Percentiles rank a stretch among this genome's conserved stretches.
These are phyloP conservation scores for Lepeophtheirus nordmannii DNA, from an alignment of 2,888 invertebrate genomes.

Conservation along the genomic window DNA sequence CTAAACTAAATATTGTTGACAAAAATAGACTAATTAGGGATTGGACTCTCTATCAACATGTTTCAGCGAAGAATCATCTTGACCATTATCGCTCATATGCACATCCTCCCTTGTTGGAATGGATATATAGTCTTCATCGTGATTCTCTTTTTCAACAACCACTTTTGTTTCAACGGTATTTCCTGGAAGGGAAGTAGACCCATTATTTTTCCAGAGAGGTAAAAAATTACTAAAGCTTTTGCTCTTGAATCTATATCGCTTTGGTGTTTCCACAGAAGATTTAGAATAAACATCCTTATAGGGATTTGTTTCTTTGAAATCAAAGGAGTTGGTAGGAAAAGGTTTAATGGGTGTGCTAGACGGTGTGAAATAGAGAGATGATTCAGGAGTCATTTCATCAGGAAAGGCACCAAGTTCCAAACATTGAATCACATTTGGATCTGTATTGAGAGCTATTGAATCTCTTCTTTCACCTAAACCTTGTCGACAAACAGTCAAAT, in stretches of 20 bases:
- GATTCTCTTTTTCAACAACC: neutral
- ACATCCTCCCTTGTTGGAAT: neutral
- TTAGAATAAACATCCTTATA: neutral
- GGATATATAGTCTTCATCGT: neutral
- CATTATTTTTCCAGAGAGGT: neutral
- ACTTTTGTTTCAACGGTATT: neutral
- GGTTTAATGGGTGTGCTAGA: conserved; percentile 15
- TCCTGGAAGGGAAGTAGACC: neutral
- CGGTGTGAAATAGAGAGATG: conserved; percentile 23
- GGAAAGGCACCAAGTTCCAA: neutral
- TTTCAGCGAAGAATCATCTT: too few species aligned
- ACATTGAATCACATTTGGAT: conserved; percentile 1
- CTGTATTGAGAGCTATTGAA: neutral
- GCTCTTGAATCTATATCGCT: conserved; percentile 8
- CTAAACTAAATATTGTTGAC: too few species aligned
- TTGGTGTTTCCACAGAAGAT: neutral
- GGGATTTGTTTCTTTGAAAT: neutral
- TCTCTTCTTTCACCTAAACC: conserved; percentile 20
- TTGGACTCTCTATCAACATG: too few species aligned
- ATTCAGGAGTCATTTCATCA: conserved; percentile 4
- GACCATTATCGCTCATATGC: too few species aligned
- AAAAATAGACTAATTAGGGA: too few species aligned
- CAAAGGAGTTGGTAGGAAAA: neutral
- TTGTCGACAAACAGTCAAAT: conserved; percentile 17
- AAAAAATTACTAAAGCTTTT: conserved; percentile 18